Evolutionary conservation across 2,113 vertebrate species (phyloP).

Genomic region (Calypte anna): DNA sequence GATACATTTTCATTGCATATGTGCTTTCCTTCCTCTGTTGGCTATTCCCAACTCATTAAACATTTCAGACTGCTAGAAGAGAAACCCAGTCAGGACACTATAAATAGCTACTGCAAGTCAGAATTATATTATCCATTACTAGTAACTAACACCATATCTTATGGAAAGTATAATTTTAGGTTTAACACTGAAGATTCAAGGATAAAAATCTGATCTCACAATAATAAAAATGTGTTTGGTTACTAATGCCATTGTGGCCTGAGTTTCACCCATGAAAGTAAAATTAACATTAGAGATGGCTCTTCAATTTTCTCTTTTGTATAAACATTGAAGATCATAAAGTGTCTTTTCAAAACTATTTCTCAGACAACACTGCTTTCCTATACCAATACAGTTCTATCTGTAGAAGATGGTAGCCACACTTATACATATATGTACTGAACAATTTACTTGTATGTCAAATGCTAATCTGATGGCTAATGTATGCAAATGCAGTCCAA

Average conservation of each 20-base stretch:
- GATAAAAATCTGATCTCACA: background rate
- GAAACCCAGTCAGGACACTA: background rate
- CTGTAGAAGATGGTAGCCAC: background rate
- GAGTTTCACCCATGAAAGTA: background rate
- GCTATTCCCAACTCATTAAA: background rate
- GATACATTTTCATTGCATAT: background rate
- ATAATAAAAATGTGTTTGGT: background rate
- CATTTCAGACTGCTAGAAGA: background rate
- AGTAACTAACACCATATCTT: background rate
- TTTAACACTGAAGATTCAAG: background rate
- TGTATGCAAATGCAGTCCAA: background rate
- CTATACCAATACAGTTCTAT: background rate
- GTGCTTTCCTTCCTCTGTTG: background rate
- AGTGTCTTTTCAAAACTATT: background rate
- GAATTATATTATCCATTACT: background rate
- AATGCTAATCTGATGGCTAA: background rate
- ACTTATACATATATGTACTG: background rate
- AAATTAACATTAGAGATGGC: background rate
- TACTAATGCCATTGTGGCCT: background rate
- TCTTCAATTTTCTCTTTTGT: background rate
- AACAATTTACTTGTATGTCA: background rate
- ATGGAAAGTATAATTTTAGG: background rate
- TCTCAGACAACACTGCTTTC: background rate
- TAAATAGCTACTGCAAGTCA: background rate
- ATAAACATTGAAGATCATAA: background rate